Base-by-base conservation (phyloP, 2,888 invertebrate species). In the Rhagophthalmus giganteus region DNA sequence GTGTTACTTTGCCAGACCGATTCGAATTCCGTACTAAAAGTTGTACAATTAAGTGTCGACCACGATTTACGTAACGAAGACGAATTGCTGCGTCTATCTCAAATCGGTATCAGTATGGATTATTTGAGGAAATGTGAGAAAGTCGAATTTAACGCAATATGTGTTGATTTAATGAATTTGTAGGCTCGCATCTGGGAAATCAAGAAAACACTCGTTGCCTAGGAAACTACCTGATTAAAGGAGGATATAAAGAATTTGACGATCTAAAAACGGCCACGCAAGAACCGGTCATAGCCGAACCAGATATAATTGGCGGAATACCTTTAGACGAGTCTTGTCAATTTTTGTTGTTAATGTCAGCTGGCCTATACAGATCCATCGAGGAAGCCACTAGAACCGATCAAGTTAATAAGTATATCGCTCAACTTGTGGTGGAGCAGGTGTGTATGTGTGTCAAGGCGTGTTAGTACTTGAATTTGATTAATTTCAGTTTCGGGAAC, bases 141-240 rank as follows among this genome's bases (percentile, higher is more conserved):
- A 9, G n/a, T 9, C n/a, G n/a, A n/a, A n/a, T n/a, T n/a, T n/a
- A n/a, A n/a, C n/a, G n/a, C n/a, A n/a, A n/a, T n/a, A n/a, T n/a
- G n/a, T n/a, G n/a, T n/a, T n/a, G n/a, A n/a, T n/a, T n/a, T n/a
- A n/a, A n/a, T n/a, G n/a, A n/a, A n/a, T n/a, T 66, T 66, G 28
- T 69, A 87, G 87, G 83, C 25, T 82, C 83, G 53, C 81, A 82
- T 64, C 76, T 91, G 9, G 90, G 90, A 31, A 90, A 89, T 67
- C 88, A 88, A 71, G 82, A 85, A 27, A 88, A 87, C 63, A 94
- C 94, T 0, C 77, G 94, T 8, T 93, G 93, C 65, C 78, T 95
- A 7, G 94, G 94, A 2, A 93, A 93, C 74, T 92, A 91, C 69
- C 77, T 88, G 26, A 87, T 93, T 0, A 94, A 94, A 75, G 90